These are phyloP conservation scores for Drosophila prostipennis DNA, from an alignment of 2,888 invertebrate genomes.

Conservation along the genomic window DNA sequence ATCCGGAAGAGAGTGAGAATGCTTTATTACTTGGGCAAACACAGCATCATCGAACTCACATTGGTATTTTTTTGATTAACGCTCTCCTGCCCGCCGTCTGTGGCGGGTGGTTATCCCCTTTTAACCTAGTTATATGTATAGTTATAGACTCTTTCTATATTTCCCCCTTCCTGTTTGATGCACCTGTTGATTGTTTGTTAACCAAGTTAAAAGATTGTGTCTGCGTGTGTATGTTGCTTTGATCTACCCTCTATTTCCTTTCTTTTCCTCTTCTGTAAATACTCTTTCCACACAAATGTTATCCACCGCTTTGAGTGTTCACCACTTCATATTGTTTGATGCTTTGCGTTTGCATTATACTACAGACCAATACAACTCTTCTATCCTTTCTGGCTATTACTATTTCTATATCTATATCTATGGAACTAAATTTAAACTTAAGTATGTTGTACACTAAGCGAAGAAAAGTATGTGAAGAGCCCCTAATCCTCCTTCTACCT, in stretches of 20 bases:
- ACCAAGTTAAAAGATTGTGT: slow-evolving; percentile 35
- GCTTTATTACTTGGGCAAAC: slow-evolving; percentile 84
- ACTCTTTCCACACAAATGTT: slow-evolving; percentile 15
- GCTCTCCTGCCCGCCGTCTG: slow-evolving; percentile 58
- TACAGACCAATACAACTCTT: slow-evolving; percentile 36
- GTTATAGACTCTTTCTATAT: slow-evolving; percentile 23
- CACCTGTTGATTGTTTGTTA: slow-evolving; percentile 50
- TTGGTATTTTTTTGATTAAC: slow-evolving; percentile 84
- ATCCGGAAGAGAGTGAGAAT: slow-evolving; percentile 85
- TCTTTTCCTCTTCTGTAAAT: slow-evolving; percentile 10
- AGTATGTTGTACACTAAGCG: slow-evolving; percentile 49
- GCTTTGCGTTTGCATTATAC: slow-evolving; percentile 66
- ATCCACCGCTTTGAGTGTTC: slow-evolving; percentile 71
- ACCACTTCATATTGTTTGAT: slow-evolving; percentile 68
- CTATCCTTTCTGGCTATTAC: slow-evolving; percentile 56
- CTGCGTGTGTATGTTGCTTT: slow-evolving; percentile 37
- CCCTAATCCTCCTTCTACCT: background rate
- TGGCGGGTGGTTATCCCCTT: slow-evolving; percentile 58
- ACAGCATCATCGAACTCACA: slow-evolving; percentile 84
- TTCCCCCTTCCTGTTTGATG: slow-evolving; percentile 34
- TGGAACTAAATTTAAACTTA: slow-evolving; percentile 33
- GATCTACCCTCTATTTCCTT: slow-evolving; percentile 11
- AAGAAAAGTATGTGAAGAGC: background rate
- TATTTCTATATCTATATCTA: slow-evolving; percentile 52
- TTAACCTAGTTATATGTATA: slow-evolving; percentile 61